phyloP scores from a whole-genome alignment of 2,113 vertebrate species.

The Seriola quinqueradiata region DNA sequence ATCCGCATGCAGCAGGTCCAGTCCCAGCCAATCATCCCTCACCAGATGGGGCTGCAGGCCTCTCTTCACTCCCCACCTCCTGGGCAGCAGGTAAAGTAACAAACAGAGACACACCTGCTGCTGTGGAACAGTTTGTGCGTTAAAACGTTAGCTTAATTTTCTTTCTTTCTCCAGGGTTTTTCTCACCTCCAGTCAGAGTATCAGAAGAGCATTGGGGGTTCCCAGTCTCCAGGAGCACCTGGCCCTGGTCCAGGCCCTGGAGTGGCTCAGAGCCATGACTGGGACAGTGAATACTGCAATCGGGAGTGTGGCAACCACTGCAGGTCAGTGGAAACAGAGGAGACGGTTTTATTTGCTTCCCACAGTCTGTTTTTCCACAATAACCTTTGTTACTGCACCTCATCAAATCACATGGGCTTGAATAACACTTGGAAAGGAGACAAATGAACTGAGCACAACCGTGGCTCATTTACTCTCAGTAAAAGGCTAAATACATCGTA shows the following conservation, averaged over 20 bases:
- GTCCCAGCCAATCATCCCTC: slow-evolving; percentile 94
- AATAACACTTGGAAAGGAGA: slow-evolving; percentile 4
- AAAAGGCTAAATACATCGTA: neutral
- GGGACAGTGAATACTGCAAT: slow-evolving; percentile 95
- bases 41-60: slow-evolving; percentile 97
- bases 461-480: neutral
- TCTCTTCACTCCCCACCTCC: slow-evolving; percentile 94
- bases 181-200: slow-evolving; percentile 95
- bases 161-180: slow-evolving; percentile 87
- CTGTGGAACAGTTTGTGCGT: neutral
- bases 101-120: slow-evolving; percentile 29
- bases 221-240: slow-evolving; percentile 93
- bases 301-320: slow-evolving; percentile 97
- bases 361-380: neutral
- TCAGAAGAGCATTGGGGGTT: slow-evolving; percentile 91
- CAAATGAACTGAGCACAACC: neutral
- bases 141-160: neutral
- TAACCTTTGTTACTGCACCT: neutral
- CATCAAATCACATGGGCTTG: neutral
- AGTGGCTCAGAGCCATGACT: slow-evolving; percentile 89
- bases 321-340: slow-evolving; percentile 85
- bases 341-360: neutral
- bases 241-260: slow-evolving; percentile 84
- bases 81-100: slow-evolving; percentile 92
- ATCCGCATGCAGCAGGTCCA: slow-evolving; percentile 97